Conservation (phyloP, 1,140 invertebrate species). For the Drosophila sp. region DNA sequence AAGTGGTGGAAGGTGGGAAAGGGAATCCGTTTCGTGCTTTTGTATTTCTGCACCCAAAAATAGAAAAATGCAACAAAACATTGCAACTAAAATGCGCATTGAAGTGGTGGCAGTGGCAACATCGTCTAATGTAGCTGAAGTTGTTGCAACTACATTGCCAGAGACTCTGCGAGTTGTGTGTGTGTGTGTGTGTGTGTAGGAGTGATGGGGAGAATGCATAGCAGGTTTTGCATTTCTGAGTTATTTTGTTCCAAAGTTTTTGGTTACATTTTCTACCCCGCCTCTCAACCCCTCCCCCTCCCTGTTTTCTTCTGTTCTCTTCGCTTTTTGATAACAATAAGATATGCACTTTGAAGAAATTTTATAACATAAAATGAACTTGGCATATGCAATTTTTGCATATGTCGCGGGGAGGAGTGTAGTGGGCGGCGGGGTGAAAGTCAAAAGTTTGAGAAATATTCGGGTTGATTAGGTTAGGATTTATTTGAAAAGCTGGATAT, state of each 20-base stretch:
- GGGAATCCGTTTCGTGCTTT: slow-evolving; percentile 68
- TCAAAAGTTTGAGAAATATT: slow-evolving; percentile 20
- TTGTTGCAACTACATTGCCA: slow-evolving; percentile 32
- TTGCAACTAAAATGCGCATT: slow-evolving; percentile 66
- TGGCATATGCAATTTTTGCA: slow-evolving; percentile 23
- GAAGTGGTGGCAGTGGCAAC: slow-evolving; percentile 69
- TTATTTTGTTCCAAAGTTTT: slow-evolving; percentile 35
- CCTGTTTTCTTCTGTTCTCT: not conserved
- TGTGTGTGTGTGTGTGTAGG: not conserved
- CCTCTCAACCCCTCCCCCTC: not conserved
- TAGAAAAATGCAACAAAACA: slow-evolving; percentile 69
- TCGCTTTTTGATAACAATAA: slow-evolving; percentile 11
- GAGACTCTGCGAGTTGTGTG: not conserved
- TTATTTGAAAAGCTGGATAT: slow-evolving; percentile 12
- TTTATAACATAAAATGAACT: slow-evolving; percentile 18
- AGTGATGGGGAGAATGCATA: not conserved
- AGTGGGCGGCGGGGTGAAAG: no score
- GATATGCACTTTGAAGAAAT: slow-evolving; percentile 37
- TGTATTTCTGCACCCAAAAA: slow-evolving; percentile 79
- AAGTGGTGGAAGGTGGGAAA: not conserved
- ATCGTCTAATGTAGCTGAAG: slow-evolving; percentile 70
- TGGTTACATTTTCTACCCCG: slow-evolving; percentile 13
- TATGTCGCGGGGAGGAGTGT: not conserved
- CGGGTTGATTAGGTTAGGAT: slow-evolving; percentile 31
- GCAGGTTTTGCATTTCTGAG: slow-evolving; percentile 44